A percentile compares a stretch with the other conserved stretches of the same genome.
Evolutionary conservation across 2,797 vertebrate genomes (phyloP).

Genomic region (Glyptemys insculpta): DNA sequence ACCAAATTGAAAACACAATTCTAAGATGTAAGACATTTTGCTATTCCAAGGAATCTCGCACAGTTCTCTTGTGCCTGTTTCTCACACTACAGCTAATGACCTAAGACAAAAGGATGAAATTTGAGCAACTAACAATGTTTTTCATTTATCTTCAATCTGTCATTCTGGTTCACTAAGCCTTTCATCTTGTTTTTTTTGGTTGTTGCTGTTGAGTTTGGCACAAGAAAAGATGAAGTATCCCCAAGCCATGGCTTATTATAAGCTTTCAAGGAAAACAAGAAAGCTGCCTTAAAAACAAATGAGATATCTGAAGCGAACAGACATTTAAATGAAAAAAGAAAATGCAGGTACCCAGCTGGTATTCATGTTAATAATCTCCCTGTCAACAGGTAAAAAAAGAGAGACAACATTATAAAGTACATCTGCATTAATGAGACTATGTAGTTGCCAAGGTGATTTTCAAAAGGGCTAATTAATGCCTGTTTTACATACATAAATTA

Average conservation of each 20-base stretch:
- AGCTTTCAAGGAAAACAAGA: conserved; percentile 51
- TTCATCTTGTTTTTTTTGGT: not conserved
- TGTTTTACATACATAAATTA: not conserved
- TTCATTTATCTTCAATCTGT: conserved; percentile 16
- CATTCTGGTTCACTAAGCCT: not conserved
- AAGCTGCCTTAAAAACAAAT: conserved; percentile 6
- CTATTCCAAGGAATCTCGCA: not conserved
- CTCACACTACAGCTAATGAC: not conserved
- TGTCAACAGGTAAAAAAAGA: not conserved
- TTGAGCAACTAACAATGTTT: conserved; percentile 9
- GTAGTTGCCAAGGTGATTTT: not conserved
- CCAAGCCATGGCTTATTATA: not conserved
- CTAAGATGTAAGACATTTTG: not conserved
- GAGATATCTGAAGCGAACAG: not conserved
- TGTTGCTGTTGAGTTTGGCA: conserved; percentile 35
- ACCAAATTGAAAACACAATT: conserved; percentile 4
- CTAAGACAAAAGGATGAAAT: conserved; percentile 18
- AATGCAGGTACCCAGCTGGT: not conserved
- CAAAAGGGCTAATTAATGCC: not conserved
- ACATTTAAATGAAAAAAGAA: not conserved
- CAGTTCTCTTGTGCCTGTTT: conserved; percentile 29
- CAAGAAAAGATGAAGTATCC: conserved; percentile 2
- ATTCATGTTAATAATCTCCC: not conserved
- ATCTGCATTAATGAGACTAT: not conserved
- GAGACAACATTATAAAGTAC: not conserved